Evolutionary conservation across 2,113 vertebrate species (phyloP), one percentile per base, ranked within the genome.

Genomic region (Hiodon alosoides): DNA sequence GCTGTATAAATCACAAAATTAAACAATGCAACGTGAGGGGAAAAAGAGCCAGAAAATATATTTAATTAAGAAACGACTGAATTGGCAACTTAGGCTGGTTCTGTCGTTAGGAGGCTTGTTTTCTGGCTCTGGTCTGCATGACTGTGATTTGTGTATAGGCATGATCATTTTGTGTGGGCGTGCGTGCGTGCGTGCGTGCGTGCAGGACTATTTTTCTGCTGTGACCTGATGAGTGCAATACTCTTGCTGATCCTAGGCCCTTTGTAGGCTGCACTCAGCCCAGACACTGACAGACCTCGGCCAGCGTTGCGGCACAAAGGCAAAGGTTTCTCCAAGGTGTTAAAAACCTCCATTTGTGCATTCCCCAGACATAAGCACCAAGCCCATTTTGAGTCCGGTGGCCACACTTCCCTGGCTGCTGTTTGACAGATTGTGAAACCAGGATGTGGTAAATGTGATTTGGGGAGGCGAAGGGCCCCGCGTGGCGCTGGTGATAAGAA

Each of bases 291-390:
- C 87, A 86, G 85, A 82, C 86, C 87, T 86, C 87, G 87, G 69
- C 90, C 85, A 88, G 87, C 88, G 87, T 86, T 84, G 81, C 83
- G 85, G 86, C 87, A 91, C 90, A 91, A 92, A 91, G 88, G 85
- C 87, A 86, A 83, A 81, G 87, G 85, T 87, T 90, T 88, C 88
- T 91, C 91, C 88, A 86, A 91, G 90, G 91, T 91, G 91, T 91
- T 92, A 91, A 92, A 92, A 92, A 92, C 89, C 86, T 90, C 91
- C 90, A 91, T 91, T 90, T 90, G 90, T 91, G 89, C 89, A 91
- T 90, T 91, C 90, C 89, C 90, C 83, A 85, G 89, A 91, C 89
- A 90, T 83, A 81, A 81, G 79, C 86, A 84, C 79, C 77, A 81
- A 87, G 82, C 85, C 90, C 89, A 90, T 91, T 90, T 31, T 89